Base-by-base conservation (phyloP, 2,888 invertebrate species). In the Caenorhabditis sp. region DNA sequence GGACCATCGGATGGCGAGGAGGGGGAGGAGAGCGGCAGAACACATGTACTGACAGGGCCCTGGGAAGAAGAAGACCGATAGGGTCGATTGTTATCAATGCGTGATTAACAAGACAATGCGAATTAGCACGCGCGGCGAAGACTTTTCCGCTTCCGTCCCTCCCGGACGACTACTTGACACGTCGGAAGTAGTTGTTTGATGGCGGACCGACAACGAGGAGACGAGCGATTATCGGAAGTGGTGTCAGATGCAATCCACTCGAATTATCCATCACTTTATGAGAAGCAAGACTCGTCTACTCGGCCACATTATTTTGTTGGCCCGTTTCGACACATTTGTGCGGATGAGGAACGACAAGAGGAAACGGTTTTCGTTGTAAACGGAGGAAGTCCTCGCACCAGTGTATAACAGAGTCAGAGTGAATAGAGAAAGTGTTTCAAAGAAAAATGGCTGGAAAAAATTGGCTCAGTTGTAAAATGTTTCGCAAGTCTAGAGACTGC, bases 121-220 rank as follows among this genome's bases (percentile, higher is more conserved):
- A 68, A 68, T 68, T 66, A 66, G 56, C 65, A 53, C 39, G 50
- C 50, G 24, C 52, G 55, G 45, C 46, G n/a, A 43, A 39, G n/a
- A n/a, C 27, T 30, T 37, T 46, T 35, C 30, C 8, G 2, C 32
- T 35, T 35, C 35, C 35, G 5, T 30, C 30, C 9, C 27, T 22
- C 7, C 32, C 15, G 26, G 41, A 45, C 37, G 35, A 61, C 62
- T 52, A 50, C 56, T 66, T 66, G 66, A 66, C 66, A 43, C 48
- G 56, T 66, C 66, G 66, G 66, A 66, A 66, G 66, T 66, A 66
- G 66, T 56, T 56, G 56, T 66, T 66, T 66, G 56, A 56, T 48
- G 55, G 46, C 37, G 48, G 48, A 30, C 39, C 27, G 61, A 50
- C 41, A 22, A 45, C 30, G 30, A 17, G 27, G 46, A 53, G 53